phyloP scores from a whole-genome alignment of 2,888 invertebrate species.

The Acronicta alni region DNA sequence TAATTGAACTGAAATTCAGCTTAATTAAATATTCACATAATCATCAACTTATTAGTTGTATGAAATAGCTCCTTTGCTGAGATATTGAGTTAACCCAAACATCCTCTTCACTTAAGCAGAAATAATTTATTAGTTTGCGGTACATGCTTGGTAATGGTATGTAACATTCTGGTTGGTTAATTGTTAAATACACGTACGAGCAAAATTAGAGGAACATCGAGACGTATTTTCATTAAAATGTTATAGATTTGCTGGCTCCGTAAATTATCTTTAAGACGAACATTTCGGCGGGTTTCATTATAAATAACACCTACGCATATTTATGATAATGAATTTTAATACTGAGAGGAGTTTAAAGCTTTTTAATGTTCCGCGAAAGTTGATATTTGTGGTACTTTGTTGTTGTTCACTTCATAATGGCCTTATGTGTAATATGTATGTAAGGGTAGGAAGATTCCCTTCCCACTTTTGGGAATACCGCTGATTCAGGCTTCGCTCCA shows the following conservation, averaged over 20 bases:
- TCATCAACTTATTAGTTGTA: constrained; percentile 6
- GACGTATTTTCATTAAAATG: constrained; percentile 16
- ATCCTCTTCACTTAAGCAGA: constrained; percentile 30
- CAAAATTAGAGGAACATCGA: constrained; percentile 14
- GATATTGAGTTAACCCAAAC: constrained; percentile 36
- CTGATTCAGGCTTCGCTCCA: constrained; percentile 2
- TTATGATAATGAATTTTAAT: no score
- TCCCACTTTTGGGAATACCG: constrained; percentile 11
- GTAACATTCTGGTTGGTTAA: constrained; percentile 67
- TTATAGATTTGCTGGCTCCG: background rate
- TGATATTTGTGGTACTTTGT: background rate
- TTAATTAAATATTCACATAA: constrained; percentile 4
- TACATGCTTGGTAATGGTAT: constrained; percentile 57
- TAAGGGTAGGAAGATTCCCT: background rate
- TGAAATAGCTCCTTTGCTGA: constrained; percentile 23
- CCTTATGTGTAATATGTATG: constrained; percentile 17
- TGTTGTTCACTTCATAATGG: constrained; percentile 13
- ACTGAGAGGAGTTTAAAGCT: no score
- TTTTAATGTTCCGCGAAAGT: no score
- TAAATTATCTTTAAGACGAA: background rate
- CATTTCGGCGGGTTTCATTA: no score
- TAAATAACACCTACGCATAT: no score
- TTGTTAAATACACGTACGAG: constrained; percentile 55
- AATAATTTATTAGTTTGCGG: constrained; percentile 55
- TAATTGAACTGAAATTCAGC: background rate